These are phyloP conservation scores for Melangyna quadrimaculata DNA, from an alignment of 2,888 invertebrate genomes.

Conservation along the genomic window DNA sequence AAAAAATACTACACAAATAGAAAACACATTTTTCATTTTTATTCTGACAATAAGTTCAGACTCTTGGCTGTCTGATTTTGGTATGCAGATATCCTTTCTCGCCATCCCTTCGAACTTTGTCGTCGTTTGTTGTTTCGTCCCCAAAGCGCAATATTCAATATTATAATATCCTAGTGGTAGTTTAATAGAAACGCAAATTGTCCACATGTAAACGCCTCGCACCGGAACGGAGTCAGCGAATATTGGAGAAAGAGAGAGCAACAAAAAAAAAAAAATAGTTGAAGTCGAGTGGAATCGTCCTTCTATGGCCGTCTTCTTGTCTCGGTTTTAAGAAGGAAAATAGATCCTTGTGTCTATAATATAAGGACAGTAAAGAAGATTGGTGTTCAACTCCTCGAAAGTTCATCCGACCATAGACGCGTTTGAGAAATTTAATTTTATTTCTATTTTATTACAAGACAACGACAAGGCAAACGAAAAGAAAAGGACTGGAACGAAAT, in stretches of 20 bases:
- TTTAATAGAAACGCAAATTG: constrained; percentile 40
- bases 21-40: constrained; percentile 25
- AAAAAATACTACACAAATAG: neutral
- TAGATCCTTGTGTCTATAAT: constrained; percentile 9
- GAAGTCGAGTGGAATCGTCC: neutral
- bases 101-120: no score
- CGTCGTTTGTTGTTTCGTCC: no score
- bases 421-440: constrained; percentile 38
- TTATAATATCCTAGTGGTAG: neutral
- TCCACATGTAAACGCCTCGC: constrained; percentile 33
- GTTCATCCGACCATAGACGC: constrained; percentile 22
- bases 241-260: neutral
- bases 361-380: constrained; percentile 28
- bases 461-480: neutral
- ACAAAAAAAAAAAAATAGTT: neutral
- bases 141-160: constrained; percentile 12
- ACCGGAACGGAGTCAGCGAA: neutral
- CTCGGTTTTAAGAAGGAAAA: neutral
- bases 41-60: constrained; percentile 4
- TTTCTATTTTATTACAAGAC: constrained; percentile 36
- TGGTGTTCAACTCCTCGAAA: constrained; percentile 32
- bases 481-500: neutral
- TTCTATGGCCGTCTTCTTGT: neutral
- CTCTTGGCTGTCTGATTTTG: constrained; percentile 7
- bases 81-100: constrained; percentile 4